phyloP scores from a whole-genome alignment of 2,888 invertebrate species.

The Blastobasis lacticolella region DNA sequence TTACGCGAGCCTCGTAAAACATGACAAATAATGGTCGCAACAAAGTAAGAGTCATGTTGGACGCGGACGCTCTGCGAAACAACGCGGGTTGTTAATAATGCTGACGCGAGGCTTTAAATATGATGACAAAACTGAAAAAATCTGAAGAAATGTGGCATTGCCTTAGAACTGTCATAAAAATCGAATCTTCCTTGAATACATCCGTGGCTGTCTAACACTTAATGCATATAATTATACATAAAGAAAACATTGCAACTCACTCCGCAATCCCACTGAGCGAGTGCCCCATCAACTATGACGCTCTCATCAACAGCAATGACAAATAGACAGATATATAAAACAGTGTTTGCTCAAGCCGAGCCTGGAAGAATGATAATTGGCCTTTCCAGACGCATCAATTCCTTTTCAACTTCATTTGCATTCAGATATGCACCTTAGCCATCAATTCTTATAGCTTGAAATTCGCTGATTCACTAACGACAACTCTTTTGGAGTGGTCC shows the following conservation, averaged over 20 bases:
- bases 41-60: conserved; percentile 15
- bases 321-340: conserved; percentile 12
- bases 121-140: not conserved
- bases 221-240: too few species aligned
- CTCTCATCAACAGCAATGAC: conserved; percentile 7
- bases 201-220: too few species aligned
- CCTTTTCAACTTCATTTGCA: conserved; percentile 16
- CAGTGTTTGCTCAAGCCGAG: conserved; percentile 14
- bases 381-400: conserved; percentile 33
- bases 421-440: conserved; percentile 20
- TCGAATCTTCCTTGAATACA: too few species aligned
- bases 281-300: conserved; percentile 4
- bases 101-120: not conserved
- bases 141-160: too few species aligned
- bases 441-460: conserved; percentile 14
- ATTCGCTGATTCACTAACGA: not conserved
- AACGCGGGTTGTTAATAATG: conserved; percentile 2
- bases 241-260: too few species aligned
- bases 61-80: not conserved
- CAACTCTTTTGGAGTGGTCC: conserved; percentile 18
- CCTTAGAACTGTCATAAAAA: too few species aligned
- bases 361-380: conserved; percentile 45
- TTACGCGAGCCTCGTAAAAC: conserved; percentile 18
- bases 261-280: not conserved
- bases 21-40: conserved; percentile 18